Percentiles rank a stretch among this genome's conserved stretches.
Evolutionary conservation across 2,797 vertebrate species (phyloP).

Genomic region (Scleropages formosus): DNA sequence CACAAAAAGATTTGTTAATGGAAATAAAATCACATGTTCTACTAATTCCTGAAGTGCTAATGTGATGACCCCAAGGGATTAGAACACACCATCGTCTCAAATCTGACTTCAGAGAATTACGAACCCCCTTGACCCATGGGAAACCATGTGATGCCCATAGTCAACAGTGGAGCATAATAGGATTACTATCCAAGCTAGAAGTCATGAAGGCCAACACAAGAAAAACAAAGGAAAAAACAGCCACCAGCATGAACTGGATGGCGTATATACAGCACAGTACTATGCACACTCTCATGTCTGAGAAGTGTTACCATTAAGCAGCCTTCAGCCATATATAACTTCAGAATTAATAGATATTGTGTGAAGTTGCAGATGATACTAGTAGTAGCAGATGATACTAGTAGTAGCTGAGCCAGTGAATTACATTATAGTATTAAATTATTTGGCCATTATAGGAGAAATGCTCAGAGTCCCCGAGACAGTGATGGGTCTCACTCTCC

Average conservation of each 20-base stretch:
- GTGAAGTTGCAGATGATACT: no score
- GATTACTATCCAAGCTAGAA: slow-evolving; percentile 61
- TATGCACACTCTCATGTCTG: not conserved
- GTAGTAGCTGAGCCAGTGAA: no score
- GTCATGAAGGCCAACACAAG: slow-evolving; percentile 52
- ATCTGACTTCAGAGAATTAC: slow-evolving; percentile 37
- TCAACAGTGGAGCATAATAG: slow-evolving; percentile 59
- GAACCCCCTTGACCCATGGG: slow-evolving; percentile 46
- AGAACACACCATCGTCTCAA: slow-evolving; percentile 32
- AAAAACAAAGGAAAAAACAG: slow-evolving; percentile 28
- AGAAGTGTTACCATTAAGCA: slow-evolving; percentile 20
- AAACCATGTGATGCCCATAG: slow-evolving; percentile 58
- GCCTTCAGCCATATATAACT: not conserved
- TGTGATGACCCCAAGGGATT: slow-evolving; percentile 50
- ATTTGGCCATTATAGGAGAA: slow-evolving; percentile 72
- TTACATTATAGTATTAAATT: no score
- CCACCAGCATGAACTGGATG: slow-evolving; percentile 36
- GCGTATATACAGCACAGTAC: slow-evolving; percentile 38
- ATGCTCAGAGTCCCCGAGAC: slow-evolving; percentile 90
- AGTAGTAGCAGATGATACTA: no score
- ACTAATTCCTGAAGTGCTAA: slow-evolving; percentile 70
- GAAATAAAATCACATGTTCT: slow-evolving; percentile 69
- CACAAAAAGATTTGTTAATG: slow-evolving; percentile 45
- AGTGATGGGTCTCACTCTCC: slow-evolving; percentile 92
- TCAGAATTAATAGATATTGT: no score